A percentile compares a stretch with the other conserved stretches of the same genome.
phyloP scores from a whole-genome alignment of 2,113 vertebrate species.

The Collichthys lucidus region DNA sequence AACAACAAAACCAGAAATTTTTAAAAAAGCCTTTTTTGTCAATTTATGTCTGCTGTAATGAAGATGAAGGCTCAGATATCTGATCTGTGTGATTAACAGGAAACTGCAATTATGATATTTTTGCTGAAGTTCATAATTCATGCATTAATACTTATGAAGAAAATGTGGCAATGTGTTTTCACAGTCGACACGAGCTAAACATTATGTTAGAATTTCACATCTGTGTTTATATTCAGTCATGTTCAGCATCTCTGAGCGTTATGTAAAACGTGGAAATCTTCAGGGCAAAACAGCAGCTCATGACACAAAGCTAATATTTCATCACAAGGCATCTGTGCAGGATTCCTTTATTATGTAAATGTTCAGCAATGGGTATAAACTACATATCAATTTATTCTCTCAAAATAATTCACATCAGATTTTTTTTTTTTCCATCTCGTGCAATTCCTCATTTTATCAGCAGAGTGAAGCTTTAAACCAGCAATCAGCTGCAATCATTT shows the following conservation, averaged over 20 bases:
- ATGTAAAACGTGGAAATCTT: not conserved
- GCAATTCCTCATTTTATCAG: slow-evolving; percentile 12
- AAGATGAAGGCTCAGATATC: not conserved
- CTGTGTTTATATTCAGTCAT: not conserved
- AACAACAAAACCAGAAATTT: too few relatives aligned
- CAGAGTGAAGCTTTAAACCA: slow-evolving; percentile 13
- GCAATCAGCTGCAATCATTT: slow-evolving; percentile 11
- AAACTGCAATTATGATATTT: slow-evolving; percentile 2
- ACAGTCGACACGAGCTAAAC: not conserved
- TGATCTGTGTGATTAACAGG: too few relatives aligned
- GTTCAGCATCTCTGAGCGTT: not conserved
- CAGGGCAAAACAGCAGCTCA: not conserved
- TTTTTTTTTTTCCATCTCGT: not conserved
- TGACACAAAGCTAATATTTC: slow-evolving; percentile 8
- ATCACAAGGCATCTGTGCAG: slow-evolving; percentile 5
- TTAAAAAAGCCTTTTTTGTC: too few relatives aligned
- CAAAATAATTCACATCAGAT: not conserved
- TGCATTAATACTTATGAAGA: not conserved
- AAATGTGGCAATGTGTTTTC: not conserved
- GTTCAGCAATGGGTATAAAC: not conserved
- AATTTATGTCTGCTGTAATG: slow-evolving; percentile 2
- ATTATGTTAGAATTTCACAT: not conserved
- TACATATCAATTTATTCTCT: not conserved
- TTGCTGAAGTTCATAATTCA: not conserved
- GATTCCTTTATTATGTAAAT: not conserved